Percentiles rank a stretch among this genome's conserved stretches.
Evolutionary conservation across 2,113 vertebrate genomes (phyloP).

Genomic region (Lota lota): DNA sequence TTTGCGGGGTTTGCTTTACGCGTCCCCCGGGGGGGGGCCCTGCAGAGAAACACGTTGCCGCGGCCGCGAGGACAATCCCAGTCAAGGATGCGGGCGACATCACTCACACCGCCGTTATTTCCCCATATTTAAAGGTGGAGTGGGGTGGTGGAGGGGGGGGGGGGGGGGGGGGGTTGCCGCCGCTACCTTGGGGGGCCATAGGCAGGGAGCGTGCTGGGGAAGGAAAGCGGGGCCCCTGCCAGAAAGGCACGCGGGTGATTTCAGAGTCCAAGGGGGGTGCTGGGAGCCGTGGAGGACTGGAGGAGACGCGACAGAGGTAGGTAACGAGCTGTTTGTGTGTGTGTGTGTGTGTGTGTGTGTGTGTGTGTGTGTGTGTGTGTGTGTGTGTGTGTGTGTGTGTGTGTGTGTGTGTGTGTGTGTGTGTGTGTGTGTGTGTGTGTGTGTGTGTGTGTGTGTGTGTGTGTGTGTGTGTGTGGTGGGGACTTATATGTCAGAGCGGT

Average conservation of each 20-base stretch:
- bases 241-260: constrained; percentile 55
- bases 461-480: constrained; percentile 12
- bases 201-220: constrained; percentile 36
- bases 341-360: too few species aligned
- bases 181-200: constrained; percentile 60
- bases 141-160: constrained; percentile 25
- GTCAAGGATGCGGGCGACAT: constrained; percentile 71
- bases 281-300: constrained; percentile 47
- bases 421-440: too few species aligned
- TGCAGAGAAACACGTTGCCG: constrained; percentile 62
- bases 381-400: too few species aligned
- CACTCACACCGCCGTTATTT: constrained; percentile 68
- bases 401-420: too few species aligned
- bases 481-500: constrained; percentile 67
- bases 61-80: constrained; percentile 61
- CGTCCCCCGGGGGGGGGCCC: constrained; percentile 45
- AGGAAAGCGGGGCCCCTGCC: not conserved
- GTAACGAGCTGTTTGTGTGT: constrained; percentile 24
- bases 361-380: too few species aligned
- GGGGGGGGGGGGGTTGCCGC: not conserved
- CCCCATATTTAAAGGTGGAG: constrained; percentile 68
- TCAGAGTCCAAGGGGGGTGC: constrained; percentile 67
- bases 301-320: constrained; percentile 34
- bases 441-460: too few species aligned
- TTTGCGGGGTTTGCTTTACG: constrained; percentile 58